These are phyloP conservation scores for Grallaria varia DNA, from an alignment of 2,113 vertebrate species.

Conservation along the genomic window DNA sequence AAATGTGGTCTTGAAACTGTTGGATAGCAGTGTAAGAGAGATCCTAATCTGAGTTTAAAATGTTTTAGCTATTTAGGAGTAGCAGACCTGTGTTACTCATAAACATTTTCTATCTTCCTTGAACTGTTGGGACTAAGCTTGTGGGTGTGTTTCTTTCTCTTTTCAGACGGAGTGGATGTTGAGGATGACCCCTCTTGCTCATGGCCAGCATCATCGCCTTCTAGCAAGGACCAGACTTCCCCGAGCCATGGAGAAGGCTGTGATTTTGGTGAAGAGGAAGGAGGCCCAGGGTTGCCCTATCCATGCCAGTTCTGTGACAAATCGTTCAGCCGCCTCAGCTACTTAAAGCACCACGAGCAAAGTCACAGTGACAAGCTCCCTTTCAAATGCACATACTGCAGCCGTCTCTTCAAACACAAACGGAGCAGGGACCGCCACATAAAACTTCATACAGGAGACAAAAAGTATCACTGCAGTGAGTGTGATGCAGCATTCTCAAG, in stretches of 20 bases:
- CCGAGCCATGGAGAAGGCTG: constrained; percentile 92
- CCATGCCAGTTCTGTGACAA: constrained; percentile 98
- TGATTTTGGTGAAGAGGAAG: constrained; percentile 96
- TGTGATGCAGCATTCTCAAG: constrained; percentile 96
- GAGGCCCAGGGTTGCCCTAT: constrained; percentile 91
- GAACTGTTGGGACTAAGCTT: background rate
- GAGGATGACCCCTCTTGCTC: constrained; percentile 96
- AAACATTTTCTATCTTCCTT: background rate
- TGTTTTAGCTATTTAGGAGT: background rate
- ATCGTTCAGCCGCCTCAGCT: constrained; percentile 97
- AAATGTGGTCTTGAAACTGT: constrained; percentile 47
- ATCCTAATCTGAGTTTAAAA: background rate
- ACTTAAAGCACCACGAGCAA: constrained; percentile 97
- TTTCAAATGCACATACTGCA: constrained; percentile 97
- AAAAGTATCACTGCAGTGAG: constrained; percentile 97
- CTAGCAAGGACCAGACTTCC: constrained; percentile 97
- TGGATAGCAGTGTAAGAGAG: constrained; percentile 4
- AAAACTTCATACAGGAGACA: constrained; percentile 96
- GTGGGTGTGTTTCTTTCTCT: background rate
- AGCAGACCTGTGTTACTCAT: fast-evolving
- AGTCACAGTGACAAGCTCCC: constrained; percentile 97
- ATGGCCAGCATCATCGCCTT: constrained; percentile 96
- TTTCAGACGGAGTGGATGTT: constrained; percentile 90
- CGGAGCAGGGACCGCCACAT: constrained; percentile 96
- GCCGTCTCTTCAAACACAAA: constrained; percentile 97